Conservation (phyloP, 2,113 vertebrate species). For the Oceanites oceanicus region DNA sequence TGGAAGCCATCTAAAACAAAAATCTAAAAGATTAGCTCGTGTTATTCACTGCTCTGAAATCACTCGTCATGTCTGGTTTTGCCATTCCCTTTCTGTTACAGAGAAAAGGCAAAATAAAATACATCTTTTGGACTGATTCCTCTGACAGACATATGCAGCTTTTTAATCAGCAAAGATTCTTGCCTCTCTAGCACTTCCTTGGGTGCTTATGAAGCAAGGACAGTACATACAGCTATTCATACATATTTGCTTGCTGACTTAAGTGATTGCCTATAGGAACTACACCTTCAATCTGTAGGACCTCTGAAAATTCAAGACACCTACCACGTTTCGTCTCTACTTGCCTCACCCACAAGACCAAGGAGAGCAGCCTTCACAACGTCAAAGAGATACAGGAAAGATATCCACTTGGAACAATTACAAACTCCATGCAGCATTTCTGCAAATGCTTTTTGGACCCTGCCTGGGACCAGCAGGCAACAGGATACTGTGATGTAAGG, state of each 20-base stretch:
- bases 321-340: background rate
- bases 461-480: background rate
- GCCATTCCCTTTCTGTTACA: background rate
- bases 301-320: background rate
- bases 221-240: background rate
- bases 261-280: background rate
- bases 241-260: background rate
- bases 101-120: background rate
- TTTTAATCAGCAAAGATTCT: background rate
- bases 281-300: background rate
- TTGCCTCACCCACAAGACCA: background rate
- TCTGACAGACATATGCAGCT: fast-evolving
- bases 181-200: background rate
- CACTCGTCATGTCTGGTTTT: background rate
- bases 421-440: background rate
- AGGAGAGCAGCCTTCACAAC: background rate
- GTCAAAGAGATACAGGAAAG: background rate
- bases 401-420: background rate
- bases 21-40: background rate
- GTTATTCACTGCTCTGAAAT: background rate
- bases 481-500: background rate
- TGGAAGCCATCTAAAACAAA: background rate
- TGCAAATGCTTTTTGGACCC: background rate
- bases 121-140: background rate
- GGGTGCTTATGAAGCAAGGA: background rate